phyloP scores from a whole-genome alignment of 2,888 invertebrate species.

The Amitus sp. region DNA sequence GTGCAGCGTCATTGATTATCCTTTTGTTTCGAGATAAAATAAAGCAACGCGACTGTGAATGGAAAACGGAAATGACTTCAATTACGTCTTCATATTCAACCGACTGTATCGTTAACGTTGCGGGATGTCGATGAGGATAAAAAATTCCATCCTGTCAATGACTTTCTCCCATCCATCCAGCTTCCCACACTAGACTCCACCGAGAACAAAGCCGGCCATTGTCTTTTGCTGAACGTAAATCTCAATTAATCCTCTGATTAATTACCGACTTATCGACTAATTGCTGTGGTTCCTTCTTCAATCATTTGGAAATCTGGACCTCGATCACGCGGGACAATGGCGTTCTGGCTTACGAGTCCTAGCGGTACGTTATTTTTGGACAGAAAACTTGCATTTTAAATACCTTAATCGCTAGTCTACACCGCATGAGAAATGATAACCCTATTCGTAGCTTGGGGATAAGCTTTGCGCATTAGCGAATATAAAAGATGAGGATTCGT shows the following conservation, averaged over 20 bases:
- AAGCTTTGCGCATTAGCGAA: not conserved
- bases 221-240: conserved; percentile 55
- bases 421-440: not conserved
- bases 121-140: conserved; percentile 29
- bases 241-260: conserved; percentile 61
- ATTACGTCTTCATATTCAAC: conserved; percentile 8
- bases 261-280: conserved; percentile 59
- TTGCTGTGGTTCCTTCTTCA: conserved; percentile 3
- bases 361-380: too few relatives aligned
- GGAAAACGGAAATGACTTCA: conserved; percentile 1
- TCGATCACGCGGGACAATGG: too few relatives aligned
- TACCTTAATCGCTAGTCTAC: too few relatives aligned
- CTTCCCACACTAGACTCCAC: conserved; percentile 57
- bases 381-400: too few relatives aligned
- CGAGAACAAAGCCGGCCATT: conserved; percentile 56
- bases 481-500: conserved; percentile 14
- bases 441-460: conserved; percentile 1
- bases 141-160: conserved; percentile 44
- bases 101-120: conserved; percentile 10
- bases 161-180: conserved; percentile 56
- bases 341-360: too few relatives aligned
- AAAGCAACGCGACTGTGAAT: not conserved
- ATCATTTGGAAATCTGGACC: too few relatives aligned
- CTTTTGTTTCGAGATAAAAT: not conserved
- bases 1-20: too few relatives aligned